phyloP scores from a whole-genome alignment of 2,888 invertebrate species.

The Erebia palarica region DNA sequence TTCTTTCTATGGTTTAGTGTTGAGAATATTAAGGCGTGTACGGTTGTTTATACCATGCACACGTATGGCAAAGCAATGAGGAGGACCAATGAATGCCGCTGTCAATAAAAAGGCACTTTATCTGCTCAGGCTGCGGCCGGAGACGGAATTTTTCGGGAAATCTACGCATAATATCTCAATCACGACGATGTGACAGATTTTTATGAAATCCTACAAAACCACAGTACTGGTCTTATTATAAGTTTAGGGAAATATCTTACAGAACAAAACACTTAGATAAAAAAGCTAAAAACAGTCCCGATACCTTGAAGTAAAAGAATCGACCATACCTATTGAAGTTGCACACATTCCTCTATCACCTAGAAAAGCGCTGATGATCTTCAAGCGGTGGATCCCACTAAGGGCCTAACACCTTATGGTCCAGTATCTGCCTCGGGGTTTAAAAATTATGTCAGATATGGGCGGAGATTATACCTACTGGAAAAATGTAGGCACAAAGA shows the following conservation, averaged over 20 bases:
- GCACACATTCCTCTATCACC: too few species aligned
- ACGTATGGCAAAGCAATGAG: constrained; percentile 25
- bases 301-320: too few species aligned
- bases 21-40: constrained; percentile 20
- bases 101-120: constrained; percentile 40
- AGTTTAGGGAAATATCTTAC: too few species aligned
- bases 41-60: constrained; percentile 13
- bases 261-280: too few species aligned
- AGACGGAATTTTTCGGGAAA: constrained; percentile 34
- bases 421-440: not conserved
- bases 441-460: not conserved
- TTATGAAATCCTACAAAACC: constrained; percentile 5
- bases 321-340: too few species aligned
- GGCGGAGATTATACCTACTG: not conserved
- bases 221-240: not conserved
- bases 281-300: too few species aligned
- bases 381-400: too few species aligned
- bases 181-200: constrained; percentile 33
- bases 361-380: too few species aligned
- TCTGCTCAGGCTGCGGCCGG: constrained; percentile 32
- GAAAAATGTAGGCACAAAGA: not conserved
- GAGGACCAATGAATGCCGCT: constrained; percentile 15
- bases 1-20: constrained; percentile 20
- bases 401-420: too few species aligned
- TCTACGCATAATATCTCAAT: constrained; percentile 36